A percentile compares a stretch with the other conserved stretches of the same genome.
Conservation (phyloP, 2,113 vertebrate genomes). For the Caracal caracal region DNA sequence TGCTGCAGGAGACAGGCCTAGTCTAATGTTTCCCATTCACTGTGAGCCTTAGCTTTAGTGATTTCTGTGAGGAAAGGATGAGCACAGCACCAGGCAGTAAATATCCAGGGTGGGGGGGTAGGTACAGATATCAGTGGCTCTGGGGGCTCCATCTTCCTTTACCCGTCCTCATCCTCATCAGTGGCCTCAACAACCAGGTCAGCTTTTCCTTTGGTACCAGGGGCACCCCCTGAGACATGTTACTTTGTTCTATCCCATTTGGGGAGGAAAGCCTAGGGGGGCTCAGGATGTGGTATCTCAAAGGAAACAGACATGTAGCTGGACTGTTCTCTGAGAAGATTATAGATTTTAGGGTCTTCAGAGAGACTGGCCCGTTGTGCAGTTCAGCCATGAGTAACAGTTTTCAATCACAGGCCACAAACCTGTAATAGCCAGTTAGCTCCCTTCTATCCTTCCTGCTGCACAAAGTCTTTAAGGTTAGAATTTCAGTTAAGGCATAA, state of each 20-base stretch:
- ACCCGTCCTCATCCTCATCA: not conserved
- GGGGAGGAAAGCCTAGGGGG: not conserved
- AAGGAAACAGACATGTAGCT: not conserved
- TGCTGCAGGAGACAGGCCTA: not conserved
- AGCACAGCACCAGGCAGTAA: not conserved
- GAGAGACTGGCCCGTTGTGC: not conserved
- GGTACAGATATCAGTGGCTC: not conserved
- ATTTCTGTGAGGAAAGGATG: not conserved
- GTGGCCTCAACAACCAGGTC: not conserved
- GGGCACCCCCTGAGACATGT: not conserved
- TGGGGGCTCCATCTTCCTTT: not conserved
- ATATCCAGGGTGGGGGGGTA: not conserved
- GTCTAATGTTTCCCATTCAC: not conserved
- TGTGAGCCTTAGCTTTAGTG: not conserved
- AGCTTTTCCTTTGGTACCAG: not conserved
- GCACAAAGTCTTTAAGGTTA: not conserved
- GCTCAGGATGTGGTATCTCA: not conserved
- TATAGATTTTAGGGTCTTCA: not conserved
- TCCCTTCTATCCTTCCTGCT: not conserved
- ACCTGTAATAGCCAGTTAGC: not conserved
- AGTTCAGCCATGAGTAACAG: not conserved
- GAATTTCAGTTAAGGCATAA: not conserved
- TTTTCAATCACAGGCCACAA: not conserved
- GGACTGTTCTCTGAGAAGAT: not conserved
- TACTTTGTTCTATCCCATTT: not conserved